Base-by-base conservation (phyloP, 2,113 vertebrate genomes). In the Sus scrofa region DNA sequence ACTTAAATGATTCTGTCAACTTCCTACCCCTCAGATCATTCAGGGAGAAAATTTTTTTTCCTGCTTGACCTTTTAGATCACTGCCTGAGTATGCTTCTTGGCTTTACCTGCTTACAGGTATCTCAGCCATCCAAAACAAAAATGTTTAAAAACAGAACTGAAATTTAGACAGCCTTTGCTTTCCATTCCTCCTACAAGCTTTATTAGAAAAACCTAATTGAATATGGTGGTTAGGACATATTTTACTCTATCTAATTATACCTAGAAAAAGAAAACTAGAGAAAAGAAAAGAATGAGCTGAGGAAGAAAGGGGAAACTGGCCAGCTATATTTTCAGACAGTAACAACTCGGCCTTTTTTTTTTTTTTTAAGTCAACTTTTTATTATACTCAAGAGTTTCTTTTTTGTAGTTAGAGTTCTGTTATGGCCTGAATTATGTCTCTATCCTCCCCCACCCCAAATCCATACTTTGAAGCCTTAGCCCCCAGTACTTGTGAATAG, bases 371-470 rank as follows among this genome's bases (percentile, higher is more conserved):
- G 50, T 84, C 37, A 89, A 68, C 26, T 54, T 88, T 67, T 68
- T 77, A 37, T 88, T 60, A 54, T 4, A 96, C 70, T n/a, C 67
- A 54, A 82, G n/a, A 92, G n/a, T 92, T 30, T 88, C 27, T 89
- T 84, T 89, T 87, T 82, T 89, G n/a, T 20, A 93, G 56, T 89
- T 86, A 95, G 54, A 56, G n/a, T 74, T 86, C 50, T 67, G 60
- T 58, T 87, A 58, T 91, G 65, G 22, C 71, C 75, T 88, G 37
- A 95, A 83, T 5, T 65, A 13, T 82, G 68, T 44, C 37, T 24
- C 73, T 20, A 34, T 15, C 14, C 54, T 27, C 12, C 37, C 22
- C 4, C 60, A n/a, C 11, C n/a, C 20, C 12, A 78, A 86, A 54
- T 91, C 63, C 68, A 18, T 22, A 74, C 67, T 52, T 34, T 94